Percentiles rank a stretch among this genome's conserved stretches.
phyloP scores from a whole-genome alignment of 2,113 vertebrate genomes.

The Panthera uncia region DNA sequence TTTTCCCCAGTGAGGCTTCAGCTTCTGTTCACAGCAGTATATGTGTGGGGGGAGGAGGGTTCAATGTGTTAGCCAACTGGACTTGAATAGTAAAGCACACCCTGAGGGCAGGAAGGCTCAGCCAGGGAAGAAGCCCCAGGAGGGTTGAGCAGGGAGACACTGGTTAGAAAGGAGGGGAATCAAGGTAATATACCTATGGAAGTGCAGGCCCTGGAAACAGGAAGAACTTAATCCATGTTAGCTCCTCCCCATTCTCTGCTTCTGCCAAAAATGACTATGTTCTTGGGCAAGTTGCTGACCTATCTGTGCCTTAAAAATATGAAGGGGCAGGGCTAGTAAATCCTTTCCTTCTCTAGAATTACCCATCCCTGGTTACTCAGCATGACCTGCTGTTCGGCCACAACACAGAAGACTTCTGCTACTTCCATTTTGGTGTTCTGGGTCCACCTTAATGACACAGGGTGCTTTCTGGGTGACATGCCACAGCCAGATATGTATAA shows the following conservation, averaged over 20 bases:
- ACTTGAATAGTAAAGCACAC: neutral
- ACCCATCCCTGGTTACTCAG: neutral
- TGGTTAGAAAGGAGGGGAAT: neutral
- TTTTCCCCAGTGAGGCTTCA: neutral
- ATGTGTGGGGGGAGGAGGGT: accelerated
- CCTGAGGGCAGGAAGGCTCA: neutral
- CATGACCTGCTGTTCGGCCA: neutral
- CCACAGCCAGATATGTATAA: neutral
- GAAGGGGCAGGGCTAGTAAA: neutral
- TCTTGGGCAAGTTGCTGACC: neutral
- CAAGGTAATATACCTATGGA: neutral
- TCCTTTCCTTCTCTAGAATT: neutral
- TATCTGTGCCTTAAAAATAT: neutral
- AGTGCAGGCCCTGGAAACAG: neutral
- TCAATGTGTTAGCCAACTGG: neutral
- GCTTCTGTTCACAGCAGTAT: neutral
- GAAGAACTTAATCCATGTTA: neutral
- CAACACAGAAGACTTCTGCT: accelerated
- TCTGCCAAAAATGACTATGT: neutral
- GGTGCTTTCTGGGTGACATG: neutral
- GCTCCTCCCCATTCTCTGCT: neutral
- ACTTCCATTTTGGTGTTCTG: neutral
- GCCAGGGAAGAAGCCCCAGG: too few species aligned
- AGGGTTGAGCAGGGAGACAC: neutral
- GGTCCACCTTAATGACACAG: neutral